Base-by-base conservation (phyloP, 2,888 invertebrate genomes). In the Andricus curvator region DNA sequence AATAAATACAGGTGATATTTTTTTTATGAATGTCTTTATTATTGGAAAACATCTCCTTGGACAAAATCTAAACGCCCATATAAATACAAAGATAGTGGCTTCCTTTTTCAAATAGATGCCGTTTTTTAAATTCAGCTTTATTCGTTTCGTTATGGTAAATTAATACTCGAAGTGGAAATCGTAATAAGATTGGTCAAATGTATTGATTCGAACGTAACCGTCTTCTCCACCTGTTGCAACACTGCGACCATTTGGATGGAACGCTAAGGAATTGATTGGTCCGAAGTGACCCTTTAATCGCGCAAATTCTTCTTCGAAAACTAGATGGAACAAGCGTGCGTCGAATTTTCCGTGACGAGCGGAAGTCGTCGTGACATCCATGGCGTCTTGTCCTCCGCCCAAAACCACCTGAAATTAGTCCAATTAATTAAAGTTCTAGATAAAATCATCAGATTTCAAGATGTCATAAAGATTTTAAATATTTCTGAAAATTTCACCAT, bases 301-400 rank as follows among this genome's bases (percentile, higher is more conserved):
- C 0, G 95, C 96, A 91, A 96, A 96, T 92, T 96, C 96, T 89
- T 96, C 96, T 91, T 96, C 96, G 90, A 96, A 96, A 44, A 96
- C 94, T 78, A 96, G 90, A 88, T 96, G 96, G 92, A 94, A 97
- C 90, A 96, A 95, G 78, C 93, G 96, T 15, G 96, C 98, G 93
- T 99, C 99, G 92, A 99, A 99, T 94, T 99, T 99, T 78, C 99
- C 99, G 83, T 97, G 96, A 87, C 98, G 95, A 0, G 98, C 96
- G 0, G 98, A 97, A 0, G 99, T 99, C 2, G 98, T 98, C 67
- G 99, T 99, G 81, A 99, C 99, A 90, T 98, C 98, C 98, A 99
- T 99, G 80, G 99, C 99, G 93, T 99, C 99, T 94, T 99, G 99
- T 88, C 99, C 99, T 93, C 99, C 99, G 82, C 99, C 99, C 67